These are phyloP conservation scores for Schizothorax lantsangensis DNA, from an alignment of 2,797 vertebrate genomes.

Conservation along the genomic window DNA sequence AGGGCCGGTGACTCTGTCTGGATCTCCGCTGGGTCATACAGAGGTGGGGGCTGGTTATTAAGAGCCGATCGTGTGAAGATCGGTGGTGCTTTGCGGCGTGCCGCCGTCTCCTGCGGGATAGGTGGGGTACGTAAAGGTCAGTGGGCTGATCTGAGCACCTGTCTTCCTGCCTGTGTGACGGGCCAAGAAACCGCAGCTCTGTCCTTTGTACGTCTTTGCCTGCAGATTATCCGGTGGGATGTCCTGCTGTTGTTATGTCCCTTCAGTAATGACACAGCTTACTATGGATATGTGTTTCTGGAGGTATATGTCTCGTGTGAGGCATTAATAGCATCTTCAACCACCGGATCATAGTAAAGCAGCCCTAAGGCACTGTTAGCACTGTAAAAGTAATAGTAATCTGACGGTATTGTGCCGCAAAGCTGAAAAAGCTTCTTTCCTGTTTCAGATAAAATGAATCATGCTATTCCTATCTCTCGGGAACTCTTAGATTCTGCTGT, in stretches of 20 bases:
- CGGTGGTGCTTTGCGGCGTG: slow-evolving; percentile 71
- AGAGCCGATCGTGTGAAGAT: slow-evolving; percentile 64
- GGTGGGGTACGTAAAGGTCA: slow-evolving; percentile 79
- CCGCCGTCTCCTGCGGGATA: slow-evolving; percentile 69
- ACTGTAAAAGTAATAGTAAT: slow-evolving; percentile 56
- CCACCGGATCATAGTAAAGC: slow-evolving; percentile 41
- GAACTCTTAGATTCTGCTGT: slow-evolving; percentile 53
- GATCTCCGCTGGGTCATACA: slow-evolving; percentile 12
- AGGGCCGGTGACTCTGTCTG: slow-evolving; percentile 7
- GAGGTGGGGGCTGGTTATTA: slow-evolving; percentile 41
- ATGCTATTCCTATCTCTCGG: slow-evolving; percentile 53
- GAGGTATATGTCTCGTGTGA: slow-evolving; percentile 50
- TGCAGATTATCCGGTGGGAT: slow-evolving; percentile 61
- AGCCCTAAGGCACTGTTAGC: slow-evolving; percentile 54
- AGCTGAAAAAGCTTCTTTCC: slow-evolving; percentile 65
- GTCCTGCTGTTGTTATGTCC: slow-evolving; percentile 37
- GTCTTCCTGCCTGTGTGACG: slow-evolving; percentile 30
- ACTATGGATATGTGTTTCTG: slow-evolving; percentile 46
- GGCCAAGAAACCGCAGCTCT: slow-evolving; percentile 38
- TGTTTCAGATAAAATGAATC: slow-evolving; percentile 48
- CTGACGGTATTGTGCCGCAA: slow-evolving; percentile 57
- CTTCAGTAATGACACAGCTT: slow-evolving; percentile 49
- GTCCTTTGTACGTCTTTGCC: slow-evolving; percentile 74
- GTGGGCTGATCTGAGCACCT: slow-evolving; percentile 66
- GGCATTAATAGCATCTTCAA: slow-evolving; percentile 61